Base-by-base conservation (phyloP, 2,888 invertebrate species). In the Synergus umbraculus region DNA sequence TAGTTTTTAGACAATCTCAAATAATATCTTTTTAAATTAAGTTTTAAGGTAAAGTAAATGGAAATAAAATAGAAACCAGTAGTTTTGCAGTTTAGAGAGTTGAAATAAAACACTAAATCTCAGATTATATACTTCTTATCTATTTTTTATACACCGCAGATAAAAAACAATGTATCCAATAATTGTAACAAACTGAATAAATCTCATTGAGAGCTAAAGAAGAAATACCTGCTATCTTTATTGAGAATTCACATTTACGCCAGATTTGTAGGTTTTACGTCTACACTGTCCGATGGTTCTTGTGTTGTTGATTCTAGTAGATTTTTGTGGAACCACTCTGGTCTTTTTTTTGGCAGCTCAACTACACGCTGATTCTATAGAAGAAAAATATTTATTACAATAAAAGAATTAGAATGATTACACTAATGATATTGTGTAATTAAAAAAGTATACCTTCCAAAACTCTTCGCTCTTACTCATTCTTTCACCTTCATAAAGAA, bases 291-390 rank as follows among this genome's bases (percentile, higher is more conserved):
- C 0, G 96, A 94, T 63, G 95, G 94, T 84, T 95, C 94, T 86
- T 96, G 95, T 22, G 97, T 96, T 0, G 96, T 94, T 89, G 95
- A 95, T 89, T 97, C 96, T 29, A 97, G 92, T 76, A 98, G 93
- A 92, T 97, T 97, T 87, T 95, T 95, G 85, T 96, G 95, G 89
- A 98, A 98, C 98, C 98, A 98, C 63, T 94, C 92, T 5, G 98
- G 98, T 83, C 98, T 94, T 79, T 96, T 94, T 90, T 97, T 97
- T 69, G 96, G 94, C 94, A 98, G 95, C 93, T 98, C 98, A 18
- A 98, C 95, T 83, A 98, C 94, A 86, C 96, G 94, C 92, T 97
- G 97, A 0, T 93, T 93, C 91, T 93, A 84, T 54, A 91, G 86
- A 81, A 82, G 80, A 65, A 69, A 69, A 18, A 65, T 18, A 69